A percentile compares a stretch with the other conserved stretches of the same genome.
phyloP scores from a whole-genome alignment of 2,113 vertebrate genomes.

The Sander vitreus region DNA sequence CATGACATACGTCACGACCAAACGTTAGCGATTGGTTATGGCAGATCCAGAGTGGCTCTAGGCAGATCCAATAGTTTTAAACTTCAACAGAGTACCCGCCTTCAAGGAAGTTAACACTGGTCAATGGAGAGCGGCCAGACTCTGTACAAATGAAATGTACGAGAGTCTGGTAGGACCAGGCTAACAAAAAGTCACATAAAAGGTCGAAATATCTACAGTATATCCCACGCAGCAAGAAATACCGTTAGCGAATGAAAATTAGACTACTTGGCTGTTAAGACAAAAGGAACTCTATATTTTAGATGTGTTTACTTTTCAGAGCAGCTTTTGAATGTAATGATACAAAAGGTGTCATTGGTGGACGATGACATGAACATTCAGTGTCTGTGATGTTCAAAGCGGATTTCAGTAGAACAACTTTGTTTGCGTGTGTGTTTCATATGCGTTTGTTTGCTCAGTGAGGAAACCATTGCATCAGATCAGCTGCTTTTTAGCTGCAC shows the following conservation, averaged over 20 bases:
- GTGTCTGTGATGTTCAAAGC: constrained; percentile 37
- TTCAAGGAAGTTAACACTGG: no score
- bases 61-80: no score
- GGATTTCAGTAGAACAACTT: not conserved
- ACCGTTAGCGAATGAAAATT: not conserved
- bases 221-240: not conserved
- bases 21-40: no score
- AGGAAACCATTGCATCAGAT: constrained; percentile 62
- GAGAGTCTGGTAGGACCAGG: no score
- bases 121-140: no score
- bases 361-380: not conserved
- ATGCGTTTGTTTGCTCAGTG: constrained; percentile 20
- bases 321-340: not conserved
- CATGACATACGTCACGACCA: no score
- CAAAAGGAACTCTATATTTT: not conserved
- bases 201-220: not conserved
- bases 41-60: no score
- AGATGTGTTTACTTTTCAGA: not conserved
- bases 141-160: no score
- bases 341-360: not conserved
- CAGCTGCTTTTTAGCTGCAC: constrained; percentile 19
- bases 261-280: not conserved
- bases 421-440: constrained; percentile 7
- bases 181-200: no score
- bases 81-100: no score